phyloP scores from a whole-genome alignment of 2,888 invertebrate genomes.

The Lutraria lutraria region DNA sequence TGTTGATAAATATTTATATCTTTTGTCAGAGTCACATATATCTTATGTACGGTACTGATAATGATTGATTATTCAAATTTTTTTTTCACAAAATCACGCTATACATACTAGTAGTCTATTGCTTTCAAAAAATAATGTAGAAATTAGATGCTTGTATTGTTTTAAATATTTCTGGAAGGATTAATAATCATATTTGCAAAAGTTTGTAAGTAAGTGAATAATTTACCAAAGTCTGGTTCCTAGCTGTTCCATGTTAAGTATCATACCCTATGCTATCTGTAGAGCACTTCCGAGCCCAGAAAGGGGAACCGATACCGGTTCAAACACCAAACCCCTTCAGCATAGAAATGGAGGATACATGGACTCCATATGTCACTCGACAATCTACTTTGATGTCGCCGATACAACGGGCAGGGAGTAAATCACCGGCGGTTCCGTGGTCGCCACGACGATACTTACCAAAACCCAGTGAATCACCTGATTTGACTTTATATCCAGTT shows the following conservation, averaged over 20 bases:
- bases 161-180: background rate
- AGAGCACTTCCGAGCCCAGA: conserved; percentile 71
- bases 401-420: conserved; percentile 48
- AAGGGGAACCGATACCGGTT: conserved; percentile 69
- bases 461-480: conserved; percentile 59
- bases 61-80: background rate
- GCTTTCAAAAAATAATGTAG: background rate
- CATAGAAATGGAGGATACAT: conserved; percentile 62
- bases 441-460: conserved; percentile 58
- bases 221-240: background rate
- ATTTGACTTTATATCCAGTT: conserved; percentile 64
- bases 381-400: conserved; percentile 68
- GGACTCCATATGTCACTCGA: conserved; percentile 67
- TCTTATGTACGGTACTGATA: background rate
- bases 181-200: background rate
- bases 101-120: background rate
- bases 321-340: conserved; percentile 69
- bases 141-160: background rate
- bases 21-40: background rate
- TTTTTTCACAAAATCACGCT: background rate
- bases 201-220: background rate
- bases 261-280: conserved; percentile 54
- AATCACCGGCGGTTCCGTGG: conserved; percentile 58
- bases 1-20: background rate
- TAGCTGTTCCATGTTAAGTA: background rate